Evolutionary conservation across 37 sponge, comb jelly and placozoan species (phyloP).

Genomic region (Petrosia ficiformis): DNA sequence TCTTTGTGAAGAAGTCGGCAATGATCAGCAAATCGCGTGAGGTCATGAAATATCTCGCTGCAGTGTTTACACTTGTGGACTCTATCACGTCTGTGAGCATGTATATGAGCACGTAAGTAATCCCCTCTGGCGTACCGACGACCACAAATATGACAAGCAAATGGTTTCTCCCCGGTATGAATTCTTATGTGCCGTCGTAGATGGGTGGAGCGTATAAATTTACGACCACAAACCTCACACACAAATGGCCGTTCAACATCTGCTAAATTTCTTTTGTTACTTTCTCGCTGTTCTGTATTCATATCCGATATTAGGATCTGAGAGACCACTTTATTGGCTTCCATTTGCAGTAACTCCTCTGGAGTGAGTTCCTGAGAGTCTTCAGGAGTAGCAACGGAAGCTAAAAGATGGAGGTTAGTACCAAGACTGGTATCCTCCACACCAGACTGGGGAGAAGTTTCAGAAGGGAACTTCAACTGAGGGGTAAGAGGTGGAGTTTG

Average conservation of each 20-base stretch:
- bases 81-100: slow-evolving; percentile 58
- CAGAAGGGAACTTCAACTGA: slow-evolving; percentile 14
- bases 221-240: slow-evolving; percentile 63
- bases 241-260: slow-evolving; percentile 54
- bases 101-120: slow-evolving; percentile 72
- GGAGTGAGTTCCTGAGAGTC: neutral
- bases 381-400: slow-evolving; percentile 76
- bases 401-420: slow-evolving; percentile 64
- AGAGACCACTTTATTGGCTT: neutral
- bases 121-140: slow-evolving; percentile 69
- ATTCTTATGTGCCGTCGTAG: slow-evolving; percentile 70
- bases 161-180: slow-evolving; percentile 80
- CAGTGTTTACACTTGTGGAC: slow-evolving; percentile 75
- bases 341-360: neutral
- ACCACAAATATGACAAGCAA: slow-evolving; percentile 74
- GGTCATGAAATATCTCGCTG: slow-evolving; percentile 67
- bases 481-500: slow-evolving; percentile 55
- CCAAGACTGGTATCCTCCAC: neutral
- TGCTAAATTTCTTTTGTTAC: neutral
- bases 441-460: neutral
- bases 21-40: slow-evolving; percentile 70
- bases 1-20: slow-evolving; percentile 52
- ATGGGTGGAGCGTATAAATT: slow-evolving; percentile 65
- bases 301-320: slow-evolving; percentile 8
- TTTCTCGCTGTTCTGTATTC: neutral